Percentiles rank a stretch among this genome's conserved stretches.
These are phyloP conservation scores for Diplodus sargus DNA, from an alignment of 2,797 vertebrate species.

Conservation along the genomic window DNA sequence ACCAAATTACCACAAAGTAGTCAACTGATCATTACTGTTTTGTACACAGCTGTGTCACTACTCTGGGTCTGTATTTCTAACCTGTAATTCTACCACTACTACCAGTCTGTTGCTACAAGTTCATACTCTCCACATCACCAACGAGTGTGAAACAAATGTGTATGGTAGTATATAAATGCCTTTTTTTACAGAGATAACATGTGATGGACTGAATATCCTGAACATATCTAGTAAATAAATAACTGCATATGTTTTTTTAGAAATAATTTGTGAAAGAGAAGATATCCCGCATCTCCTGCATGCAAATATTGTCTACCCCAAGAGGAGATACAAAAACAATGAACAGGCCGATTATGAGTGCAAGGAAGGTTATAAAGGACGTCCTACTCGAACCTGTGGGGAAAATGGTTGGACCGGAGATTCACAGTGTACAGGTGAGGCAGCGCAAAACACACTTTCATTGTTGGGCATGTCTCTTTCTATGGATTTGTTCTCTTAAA, in stretches of 20 bases:
- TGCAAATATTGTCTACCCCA: background rate
- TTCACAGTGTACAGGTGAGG: background rate
- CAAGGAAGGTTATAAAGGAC: accelerated
- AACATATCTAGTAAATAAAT: too few relatives aligned
- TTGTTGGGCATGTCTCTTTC: too few relatives aligned
- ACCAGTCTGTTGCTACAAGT: too few relatives aligned
- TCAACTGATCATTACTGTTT: too few relatives aligned
- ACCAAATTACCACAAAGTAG: too few relatives aligned
- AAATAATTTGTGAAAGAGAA: accelerated
- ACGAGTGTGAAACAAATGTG: too few relatives aligned
- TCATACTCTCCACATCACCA: too few relatives aligned
- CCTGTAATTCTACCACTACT: too few relatives aligned
- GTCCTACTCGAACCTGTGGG: accelerated
- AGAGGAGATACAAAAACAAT: accelerated
- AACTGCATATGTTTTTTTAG: background rate
- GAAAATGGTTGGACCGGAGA: accelerated
- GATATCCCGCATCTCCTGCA: accelerated
- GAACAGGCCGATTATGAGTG: accelerated
- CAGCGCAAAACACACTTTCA: background rate
- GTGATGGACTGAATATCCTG: too few relatives aligned
- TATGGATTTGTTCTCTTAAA: background rate
- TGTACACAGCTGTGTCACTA: too few relatives aligned
- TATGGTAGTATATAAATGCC: too few relatives aligned
- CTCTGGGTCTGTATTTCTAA: too few relatives aligned
- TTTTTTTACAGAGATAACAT: background rate